phyloP scores from a whole-genome alignment of 1,140 invertebrate species.

The Cephus cinctus region DNA sequence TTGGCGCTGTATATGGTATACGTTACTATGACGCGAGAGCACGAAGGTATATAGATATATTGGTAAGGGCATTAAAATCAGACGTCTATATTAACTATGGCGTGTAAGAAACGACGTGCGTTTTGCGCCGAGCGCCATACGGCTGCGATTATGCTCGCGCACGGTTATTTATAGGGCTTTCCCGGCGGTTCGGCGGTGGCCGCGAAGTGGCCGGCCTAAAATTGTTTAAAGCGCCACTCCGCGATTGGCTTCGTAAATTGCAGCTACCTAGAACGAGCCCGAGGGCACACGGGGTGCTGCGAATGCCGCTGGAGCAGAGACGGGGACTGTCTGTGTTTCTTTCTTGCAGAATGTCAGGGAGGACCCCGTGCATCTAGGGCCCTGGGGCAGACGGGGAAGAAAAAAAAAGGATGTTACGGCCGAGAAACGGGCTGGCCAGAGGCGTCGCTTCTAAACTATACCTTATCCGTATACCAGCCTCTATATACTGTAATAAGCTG shows the following conservation, averaged over 20 bases:
- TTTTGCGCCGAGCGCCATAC: constrained; percentile 32
- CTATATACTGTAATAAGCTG: constrained; percentile 55
- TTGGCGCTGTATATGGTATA: no score
- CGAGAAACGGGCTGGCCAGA: constrained; percentile 38
- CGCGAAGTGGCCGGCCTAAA: constrained; percentile 23
- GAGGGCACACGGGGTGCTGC: constrained; percentile 1
- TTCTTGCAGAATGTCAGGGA: no score
- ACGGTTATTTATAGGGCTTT: constrained; percentile 31
- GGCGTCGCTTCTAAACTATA: constrained; percentile 45
- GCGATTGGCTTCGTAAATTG: constrained; percentile 34
- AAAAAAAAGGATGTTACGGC: constrained; percentile 18
- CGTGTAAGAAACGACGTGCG: no score
- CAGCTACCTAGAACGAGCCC: constrained; percentile 5
- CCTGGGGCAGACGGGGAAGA: constrained; percentile 13
- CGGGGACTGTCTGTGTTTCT: background rate
- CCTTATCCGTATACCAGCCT: constrained; percentile 52
- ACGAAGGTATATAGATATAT: no score
- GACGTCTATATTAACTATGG: no score
- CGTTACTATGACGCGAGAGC: no score
- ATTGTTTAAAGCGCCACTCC: constrained; percentile 23
- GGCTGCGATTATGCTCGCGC: constrained; percentile 31
- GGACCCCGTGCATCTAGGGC: background rate
- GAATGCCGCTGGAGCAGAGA: background rate
- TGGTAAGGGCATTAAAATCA: no score
- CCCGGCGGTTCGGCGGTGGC: constrained; percentile 9